These are phyloP conservation scores for Carterocephalus palaemon DNA, from an alignment of 2,888 invertebrate genomes.

Conservation along the genomic window DNA sequence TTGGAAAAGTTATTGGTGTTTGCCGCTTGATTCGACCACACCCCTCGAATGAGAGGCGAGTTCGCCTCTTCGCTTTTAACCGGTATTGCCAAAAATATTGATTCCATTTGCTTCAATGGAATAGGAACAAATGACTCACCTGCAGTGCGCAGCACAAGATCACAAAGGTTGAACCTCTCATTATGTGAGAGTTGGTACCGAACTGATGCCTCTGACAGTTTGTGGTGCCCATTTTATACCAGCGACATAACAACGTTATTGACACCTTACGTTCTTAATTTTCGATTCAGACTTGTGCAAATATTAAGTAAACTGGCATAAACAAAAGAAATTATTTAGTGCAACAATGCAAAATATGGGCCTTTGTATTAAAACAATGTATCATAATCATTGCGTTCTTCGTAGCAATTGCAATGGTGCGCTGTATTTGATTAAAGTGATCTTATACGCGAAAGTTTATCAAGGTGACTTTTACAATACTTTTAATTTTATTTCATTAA, in stretches of 20 bases:
- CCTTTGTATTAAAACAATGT: slow-evolving; percentile 51
- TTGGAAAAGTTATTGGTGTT: too few relatives aligned
- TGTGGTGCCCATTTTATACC: slow-evolving; percentile 55
- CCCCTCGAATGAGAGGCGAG: too few relatives aligned
- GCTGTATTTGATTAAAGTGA: too few relatives aligned
- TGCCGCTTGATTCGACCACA: too few relatives aligned
- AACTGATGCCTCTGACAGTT: slow-evolving; percentile 51
- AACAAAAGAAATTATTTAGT: slow-evolving; percentile 42
- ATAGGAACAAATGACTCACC: slow-evolving; percentile 47
- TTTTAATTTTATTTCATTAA: too few relatives aligned
- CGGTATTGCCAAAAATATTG: slow-evolving; percentile 20
- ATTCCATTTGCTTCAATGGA: slow-evolving; percentile 43
- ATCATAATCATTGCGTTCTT: slow-evolving; percentile 48
- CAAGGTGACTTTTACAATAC: too few relatives aligned
- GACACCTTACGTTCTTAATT: slow-evolving; percentile 31
- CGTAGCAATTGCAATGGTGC: too few relatives aligned
- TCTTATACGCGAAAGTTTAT: too few relatives aligned
- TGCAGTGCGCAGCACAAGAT: slow-evolving; percentile 70
- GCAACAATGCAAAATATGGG: slow-evolving; percentile 44
- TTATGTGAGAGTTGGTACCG: slow-evolving; percentile 66
- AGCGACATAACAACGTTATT: slow-evolving; percentile 33
- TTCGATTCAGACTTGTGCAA: slow-evolving; percentile 33
- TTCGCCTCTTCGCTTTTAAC: slow-evolving; percentile 28
- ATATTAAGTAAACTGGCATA: slow-evolving; percentile 47
- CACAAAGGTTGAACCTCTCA: slow-evolving; percentile 70